A percentile compares a stretch with the other conserved stretches of the same genome.
phyloP scores from a whole-genome alignment of 2,113 vertebrate species.

The Ptyas mucosa region DNA sequence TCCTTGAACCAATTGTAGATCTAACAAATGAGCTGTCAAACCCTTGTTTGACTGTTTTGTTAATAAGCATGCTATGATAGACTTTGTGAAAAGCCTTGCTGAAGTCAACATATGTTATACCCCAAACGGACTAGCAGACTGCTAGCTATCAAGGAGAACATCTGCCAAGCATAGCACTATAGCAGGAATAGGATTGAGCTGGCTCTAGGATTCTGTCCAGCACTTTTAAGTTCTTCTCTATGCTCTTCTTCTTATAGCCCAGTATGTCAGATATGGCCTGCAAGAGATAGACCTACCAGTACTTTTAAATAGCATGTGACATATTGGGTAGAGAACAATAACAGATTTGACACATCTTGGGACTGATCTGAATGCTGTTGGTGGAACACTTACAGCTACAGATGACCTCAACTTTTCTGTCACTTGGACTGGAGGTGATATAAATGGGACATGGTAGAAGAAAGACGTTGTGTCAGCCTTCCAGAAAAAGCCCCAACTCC shows the following conservation, averaged over 20 bases:
- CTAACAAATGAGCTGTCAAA: neutral
- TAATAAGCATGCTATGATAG: neutral
- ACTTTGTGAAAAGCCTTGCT: neutral
- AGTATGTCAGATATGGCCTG: neutral
- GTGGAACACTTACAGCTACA: neutral
- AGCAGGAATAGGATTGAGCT: neutral
- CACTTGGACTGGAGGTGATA: neutral
- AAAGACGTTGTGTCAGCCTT: neutral
- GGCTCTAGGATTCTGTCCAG: neutral
- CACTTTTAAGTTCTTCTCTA: neutral
- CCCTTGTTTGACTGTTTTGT: neutral
- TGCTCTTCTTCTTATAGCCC: neutral
- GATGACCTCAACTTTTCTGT: neutral
- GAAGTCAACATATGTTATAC: neutral
- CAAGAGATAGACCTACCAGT: neutral
- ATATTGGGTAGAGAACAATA: neutral
- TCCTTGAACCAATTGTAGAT: neutral
- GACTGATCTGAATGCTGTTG: neutral
- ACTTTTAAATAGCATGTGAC: neutral
- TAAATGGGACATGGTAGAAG: neutral
- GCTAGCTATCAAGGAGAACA: neutral
- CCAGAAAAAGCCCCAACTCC: too few relatives aligned
- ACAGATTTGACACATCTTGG: neutral
- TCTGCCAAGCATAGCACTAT: neutral
- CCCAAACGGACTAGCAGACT: neutral